Evolutionary conservation across 2,888 invertebrate genomes (phyloP).

Genomic region (Unio pictorum): DNA sequence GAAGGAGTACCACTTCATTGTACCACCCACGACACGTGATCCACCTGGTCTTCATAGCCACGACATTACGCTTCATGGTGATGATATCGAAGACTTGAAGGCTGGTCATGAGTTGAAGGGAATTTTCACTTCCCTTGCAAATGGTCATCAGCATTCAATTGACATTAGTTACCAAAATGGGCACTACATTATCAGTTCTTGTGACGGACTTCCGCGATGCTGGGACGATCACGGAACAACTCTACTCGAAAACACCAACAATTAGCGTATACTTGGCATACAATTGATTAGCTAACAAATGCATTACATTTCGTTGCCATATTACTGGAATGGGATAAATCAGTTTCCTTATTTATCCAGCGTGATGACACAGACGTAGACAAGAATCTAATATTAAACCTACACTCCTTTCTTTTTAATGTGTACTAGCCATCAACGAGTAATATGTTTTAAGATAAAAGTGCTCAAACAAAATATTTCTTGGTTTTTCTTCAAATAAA

Average conservation of each 20-base stretch:
- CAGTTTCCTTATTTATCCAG: too few relatives aligned
- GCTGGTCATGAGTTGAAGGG: constrained; percentile 25
- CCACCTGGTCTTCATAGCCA: constrained; percentile 42
- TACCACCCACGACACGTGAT: constrained; percentile 30
- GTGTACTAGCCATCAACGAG: too few relatives aligned
- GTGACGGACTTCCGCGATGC: constrained; percentile 36
- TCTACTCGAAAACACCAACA: neutral
- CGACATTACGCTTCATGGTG: constrained; percentile 26
- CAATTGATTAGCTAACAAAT: too few relatives aligned
- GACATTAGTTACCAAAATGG: constrained; percentile 24
- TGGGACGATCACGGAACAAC: constrained; percentile 44
- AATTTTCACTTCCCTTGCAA: constrained; percentile 29
- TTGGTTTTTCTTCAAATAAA: too few relatives aligned
- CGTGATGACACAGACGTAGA: too few relatives aligned
- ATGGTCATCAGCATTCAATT: constrained; percentile 38
- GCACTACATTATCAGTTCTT: constrained; percentile 28
- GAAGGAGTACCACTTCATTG: constrained; percentile 16
- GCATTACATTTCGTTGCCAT: too few relatives aligned
- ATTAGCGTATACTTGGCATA: too few relatives aligned
- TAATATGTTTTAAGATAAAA: too few relatives aligned
- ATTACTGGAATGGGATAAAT: too few relatives aligned
- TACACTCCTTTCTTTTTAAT: too few relatives aligned
- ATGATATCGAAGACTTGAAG: constrained; percentile 29
- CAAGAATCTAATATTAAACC: too few relatives aligned
- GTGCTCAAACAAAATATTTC: too few relatives aligned